Evolutionary conservation across 2,888 invertebrate genomes (phyloP), one percentile per base, ranked within the genome.

Genomic region (Tineola bisselliella): DNA sequence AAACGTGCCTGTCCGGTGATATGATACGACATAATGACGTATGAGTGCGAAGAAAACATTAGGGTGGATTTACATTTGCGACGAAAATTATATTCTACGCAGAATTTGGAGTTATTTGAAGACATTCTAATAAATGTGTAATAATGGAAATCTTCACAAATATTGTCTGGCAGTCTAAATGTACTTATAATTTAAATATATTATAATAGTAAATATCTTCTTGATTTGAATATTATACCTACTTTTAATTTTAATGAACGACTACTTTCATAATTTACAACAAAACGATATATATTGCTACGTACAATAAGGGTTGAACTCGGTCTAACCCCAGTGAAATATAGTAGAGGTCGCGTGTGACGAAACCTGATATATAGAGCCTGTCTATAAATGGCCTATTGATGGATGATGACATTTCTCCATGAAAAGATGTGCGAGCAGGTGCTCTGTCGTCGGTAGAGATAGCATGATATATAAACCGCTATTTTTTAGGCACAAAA

Each of bases 381-480:
- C 58, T 33, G 58, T 58, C 58, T 58, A 58, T 58, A 58, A 58
- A 58, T 58, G 58, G 58, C 17, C 33, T 17, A 58, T 58, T 58
- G 58, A 58, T 58, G 58, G 58, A 58, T 58, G 58, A 58, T 58
- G 58, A 58, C 58, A 58, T 58, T 58, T 58, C 25, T 18, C n/a
- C 19, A 18, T 18, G 54, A 54, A 54, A 25, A 54, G 18, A 25
- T 54, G 25, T 25, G 25, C 54, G 54, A 17, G 25, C 54, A 54
- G 54, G 54, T 54, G 25, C 19, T 5, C 12, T 18, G 25, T 18
- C n/a, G 48, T 10, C 15, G 17, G 3, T 48, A 38, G 38, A 38
- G 38, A 38, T 38, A 38, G 38, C 10, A 25, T 25, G 25, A 25
- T 25, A 4, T 25, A 38, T 38, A 38, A 38, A 38, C 10, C 38